These are phyloP conservation scores for Arctia plantaginis DNA, from an alignment of 2,888 invertebrate species.

Conservation along the genomic window DNA sequence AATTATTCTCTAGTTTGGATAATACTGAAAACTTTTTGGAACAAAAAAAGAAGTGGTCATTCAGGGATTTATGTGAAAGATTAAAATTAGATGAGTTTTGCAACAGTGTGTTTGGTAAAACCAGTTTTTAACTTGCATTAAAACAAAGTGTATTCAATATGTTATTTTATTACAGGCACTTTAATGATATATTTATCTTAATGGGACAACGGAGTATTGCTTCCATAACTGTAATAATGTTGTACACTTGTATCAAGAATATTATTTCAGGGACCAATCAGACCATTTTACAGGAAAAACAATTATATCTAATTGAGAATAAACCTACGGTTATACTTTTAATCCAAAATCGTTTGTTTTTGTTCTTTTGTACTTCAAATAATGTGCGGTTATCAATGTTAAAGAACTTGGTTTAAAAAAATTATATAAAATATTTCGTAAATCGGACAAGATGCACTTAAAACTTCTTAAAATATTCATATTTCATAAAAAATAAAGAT, in stretches of 20 bases:
- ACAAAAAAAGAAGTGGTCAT: slow-evolving; percentile 71
- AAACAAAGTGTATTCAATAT: slow-evolving; percentile 38
- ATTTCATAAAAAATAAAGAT: not conserved
- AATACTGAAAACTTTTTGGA: slow-evolving; percentile 28
- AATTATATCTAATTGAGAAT: not conserved
- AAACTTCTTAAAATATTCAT: not conserved
- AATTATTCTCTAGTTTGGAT: slow-evolving; percentile 70
- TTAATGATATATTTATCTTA: slow-evolving; percentile 52
- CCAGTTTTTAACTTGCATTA: slow-evolving; percentile 36
- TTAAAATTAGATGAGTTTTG: slow-evolving; percentile 80
- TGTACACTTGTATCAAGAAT: not conserved
- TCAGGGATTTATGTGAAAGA: slow-evolving; percentile 77
- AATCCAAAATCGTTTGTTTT: not conserved
- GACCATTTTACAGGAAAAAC: not conserved
- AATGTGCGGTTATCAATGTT: no score
- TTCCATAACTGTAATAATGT: slow-evolving; percentile 5
- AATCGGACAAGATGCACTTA: not conserved
- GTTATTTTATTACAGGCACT: slow-evolving; percentile 46
- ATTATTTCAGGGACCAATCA: not conserved
- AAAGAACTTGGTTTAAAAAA: no score
- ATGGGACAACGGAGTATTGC: slow-evolving; percentile 30
- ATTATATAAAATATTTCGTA: no score
- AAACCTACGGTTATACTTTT: not conserved
- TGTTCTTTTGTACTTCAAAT: no score
- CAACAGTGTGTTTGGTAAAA: slow-evolving; percentile 71